Base-by-base conservation (phyloP, 2,888 invertebrate species). In the Cephus rjabovi region DNA sequence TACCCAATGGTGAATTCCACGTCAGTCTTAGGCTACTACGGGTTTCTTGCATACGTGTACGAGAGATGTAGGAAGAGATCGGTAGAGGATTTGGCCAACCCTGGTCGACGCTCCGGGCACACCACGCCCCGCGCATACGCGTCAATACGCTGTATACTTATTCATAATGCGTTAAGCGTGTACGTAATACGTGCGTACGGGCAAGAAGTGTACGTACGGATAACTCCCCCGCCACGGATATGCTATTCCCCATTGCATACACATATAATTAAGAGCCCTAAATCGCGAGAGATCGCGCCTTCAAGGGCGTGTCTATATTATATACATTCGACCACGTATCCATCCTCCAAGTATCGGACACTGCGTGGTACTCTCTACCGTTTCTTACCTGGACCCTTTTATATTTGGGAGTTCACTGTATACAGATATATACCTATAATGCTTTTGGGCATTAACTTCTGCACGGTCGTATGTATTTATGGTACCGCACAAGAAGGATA, bases 191-290 rank as follows among this genome's bases (percentile, higher is more conserved):
- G 73, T 73, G 78, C 78, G 73, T 81, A 76, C 76, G 74, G 12
- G 37, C 56, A 15, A 34, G 71, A 71, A 6, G 34, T 30, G 71
- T 71, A 71, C 33, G 34, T 71, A 77, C 70, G 75, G 76, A 82
- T 80, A 79, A 85, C 87, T 87, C 86, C 85, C 86, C 87, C 87
- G 87, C 86, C 83, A 84, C 81, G 84, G 83, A 84, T 82, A 79
- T 79, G 82, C 84, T 84, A 83, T 84, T 86, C 85, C 85, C 85
- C 85, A 82, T 86, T 86, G 81, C 87, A 82, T 86, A 85, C 88
- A 88, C 87, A 84, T 90, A 87, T 90, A 90, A 90, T 90, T 90
- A 88, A 89, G 89, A 89, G 87, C 86, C 88, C 90, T 89, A 90
- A 90, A 90, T 90, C 89, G 89, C 88, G 88, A 85, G 86, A 86